Evolutionary conservation across 2,797 vertebrate species (phyloP), one percentile per base, ranked within the genome.

Genomic region (Eulemur rubriventer): DNA sequence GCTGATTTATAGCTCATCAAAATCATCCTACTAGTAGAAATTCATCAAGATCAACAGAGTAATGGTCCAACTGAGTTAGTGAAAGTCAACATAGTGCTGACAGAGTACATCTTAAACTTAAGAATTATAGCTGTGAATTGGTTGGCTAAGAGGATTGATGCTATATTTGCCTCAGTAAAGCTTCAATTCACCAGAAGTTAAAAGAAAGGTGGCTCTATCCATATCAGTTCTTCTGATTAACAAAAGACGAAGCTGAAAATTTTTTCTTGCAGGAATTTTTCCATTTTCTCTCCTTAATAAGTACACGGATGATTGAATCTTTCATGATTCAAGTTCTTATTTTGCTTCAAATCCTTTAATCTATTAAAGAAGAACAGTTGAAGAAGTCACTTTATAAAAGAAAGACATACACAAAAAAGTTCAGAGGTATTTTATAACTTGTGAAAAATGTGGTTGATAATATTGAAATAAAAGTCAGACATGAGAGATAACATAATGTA

Each of bases 11-110:
- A 72, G 35, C 18, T 90, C 88, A 90, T 88, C n/a, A 95, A 50
- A 97, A 73, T 96, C 83, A 95, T 76, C 20, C 24, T 75, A 94
- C n/a, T 75, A 65, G 59, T 35, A 86, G 38, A 85, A 12, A 84
- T 88, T 90, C 72, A 95, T 85, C 61, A 92, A 95, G 67, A 89
- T 81, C 50, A 90, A 46, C 55, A 57, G 91, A 63, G 14, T 78
- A 87, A 97, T 69, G 3, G 11, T 93, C 84, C 2, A 0, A 41
- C 59, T 7, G 3, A 89, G 86, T 89, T 94, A 70, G 61, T 84
- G 55, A 85, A 92, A 65, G 70, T 92, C 85, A 96, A 63, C 41
- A 33, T 20, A 84, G 33, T 95, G 82, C 70, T 97, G 78, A 97
- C 18, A 89, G 18, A 72, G 63, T 33, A 65, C 81, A 57, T 80